phyloP scores from a whole-genome alignment of 1,140 invertebrate genomes.

The Alviniconcha marisindica region DNA sequence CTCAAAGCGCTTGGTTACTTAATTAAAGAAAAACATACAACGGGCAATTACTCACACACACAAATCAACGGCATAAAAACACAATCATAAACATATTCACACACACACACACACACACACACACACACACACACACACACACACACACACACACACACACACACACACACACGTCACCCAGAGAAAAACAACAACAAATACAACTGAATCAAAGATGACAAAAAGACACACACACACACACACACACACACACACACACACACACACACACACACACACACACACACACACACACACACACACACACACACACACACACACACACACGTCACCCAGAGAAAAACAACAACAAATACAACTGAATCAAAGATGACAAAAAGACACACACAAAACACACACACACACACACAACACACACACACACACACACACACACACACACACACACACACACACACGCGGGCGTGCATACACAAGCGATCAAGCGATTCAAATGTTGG shows the following conservation, averaged over 20 bases:
- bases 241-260: neutral
- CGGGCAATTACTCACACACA: too few species aligned
- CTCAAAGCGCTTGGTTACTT: too few species aligned
- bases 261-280: neutral
- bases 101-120: neutral
- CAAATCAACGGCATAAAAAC: too few species aligned
- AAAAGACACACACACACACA: neutral
- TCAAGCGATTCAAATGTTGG: too few species aligned
- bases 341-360: too few species aligned
- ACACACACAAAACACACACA: too few species aligned
- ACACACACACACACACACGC: neutral
- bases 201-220: neutral
- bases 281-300: neutral
- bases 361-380: too few species aligned
- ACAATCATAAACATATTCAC: neutral
- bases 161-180: neutral
- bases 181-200: too few species aligned
- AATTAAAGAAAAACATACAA: too few species aligned
- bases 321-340: too few species aligned
- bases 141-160: constrained; percentile 7
- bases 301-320: neutral
- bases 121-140: constrained; percentile 11
- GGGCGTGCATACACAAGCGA: neutral
- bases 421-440: neutral
- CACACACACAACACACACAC: neutral